phyloP scores from a whole-genome alignment of 2,888 invertebrate genomes.

The Lasioglossum calceatum region DNA sequence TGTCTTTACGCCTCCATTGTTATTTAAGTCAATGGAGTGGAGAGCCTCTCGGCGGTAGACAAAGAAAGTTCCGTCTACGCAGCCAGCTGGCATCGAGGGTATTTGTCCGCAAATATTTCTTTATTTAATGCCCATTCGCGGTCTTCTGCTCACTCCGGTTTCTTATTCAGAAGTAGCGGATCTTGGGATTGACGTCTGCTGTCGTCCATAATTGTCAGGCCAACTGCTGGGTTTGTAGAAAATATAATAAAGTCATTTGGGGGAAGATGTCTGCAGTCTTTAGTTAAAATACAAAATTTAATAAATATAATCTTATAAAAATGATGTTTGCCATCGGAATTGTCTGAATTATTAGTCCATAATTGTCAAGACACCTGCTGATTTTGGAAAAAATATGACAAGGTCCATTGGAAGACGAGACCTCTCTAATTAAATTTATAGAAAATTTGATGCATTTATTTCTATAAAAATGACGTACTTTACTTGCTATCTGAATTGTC shows the following conservation, averaged over 20 bases:
- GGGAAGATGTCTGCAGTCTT: background rate
- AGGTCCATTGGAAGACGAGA: too few relatives aligned
- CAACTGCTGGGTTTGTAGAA: background rate
- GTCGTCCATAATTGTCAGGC: background rate
- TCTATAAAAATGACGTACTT: too few relatives aligned
- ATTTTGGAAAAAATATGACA: too few relatives aligned
- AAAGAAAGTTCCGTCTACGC: slow-evolving; percentile 46
- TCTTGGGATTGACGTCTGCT: background rate
- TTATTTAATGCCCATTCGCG: slow-evolving; percentile 30
- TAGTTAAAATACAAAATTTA: too few relatives aligned
- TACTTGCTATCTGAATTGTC: too few relatives aligned
- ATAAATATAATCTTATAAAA: too few relatives aligned
- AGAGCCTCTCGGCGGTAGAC: slow-evolving; percentile 36
- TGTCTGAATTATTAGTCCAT: too few relatives aligned
- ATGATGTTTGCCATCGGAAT: too few relatives aligned
- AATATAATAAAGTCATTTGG: background rate
- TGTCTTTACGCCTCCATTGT: slow-evolving; percentile 49
- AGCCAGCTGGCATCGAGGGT: background rate
- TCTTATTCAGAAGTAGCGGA: background rate
- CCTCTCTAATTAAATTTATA: too few relatives aligned
- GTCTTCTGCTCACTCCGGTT: background rate
- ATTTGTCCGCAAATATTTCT: slow-evolving; percentile 31
- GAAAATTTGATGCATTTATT: too few relatives aligned
- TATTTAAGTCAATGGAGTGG: slow-evolving; percentile 48
- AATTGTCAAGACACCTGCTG: too few relatives aligned